Base-by-base conservation (phyloP, 2,797 vertebrate genomes). In the Alectoris magna region DNA sequence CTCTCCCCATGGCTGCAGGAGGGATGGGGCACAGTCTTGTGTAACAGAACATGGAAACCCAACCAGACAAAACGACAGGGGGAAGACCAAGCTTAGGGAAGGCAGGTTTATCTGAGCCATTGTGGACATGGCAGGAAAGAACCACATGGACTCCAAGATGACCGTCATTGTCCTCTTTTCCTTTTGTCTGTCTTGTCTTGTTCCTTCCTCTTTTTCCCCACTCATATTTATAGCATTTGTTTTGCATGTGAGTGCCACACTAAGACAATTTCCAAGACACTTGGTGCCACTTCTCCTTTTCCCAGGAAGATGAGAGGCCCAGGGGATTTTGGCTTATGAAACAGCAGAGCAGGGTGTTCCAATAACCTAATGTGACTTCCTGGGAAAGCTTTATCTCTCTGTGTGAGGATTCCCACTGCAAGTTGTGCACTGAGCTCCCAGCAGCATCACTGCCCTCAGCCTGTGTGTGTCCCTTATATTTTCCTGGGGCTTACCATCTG, bases 121-220 rank as follows among this genome's bases (percentile, higher is more conserved):
- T 84, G 48, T 69, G 73, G 17, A 44, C 10, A 2, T 63, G 41
- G 48, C 53, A 88, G 41, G 51, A 94, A 88, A 89, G 73, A 49
- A 59, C 41, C 8, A 21, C 34, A 31, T 22, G 3, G 68, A 11
- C 34, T 87, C 63, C 26, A 11, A 64, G 44, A 62, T 91, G 22
- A 84, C 36, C 63, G 59, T n/a, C 8, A 69, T 85, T 84, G 55
- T 53, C 4, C 17, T 9, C 56, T 88, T 93, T 94, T 82, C 68
- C 67, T 85, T 81, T 46, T 58, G 36, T 63, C 26, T 56, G n/a
- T 90, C 22, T 23, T 84, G 38, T 39, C 76, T 91, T 27, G 58
- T 92, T 78, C 85, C 96, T 98, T 98, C 97, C 95, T 80, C 84
- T 97, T 98, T 97, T 92, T 31, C 68, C 80, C n/a, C 43, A 72